These are phyloP conservation scores for Antheraea pernyi DNA, from an alignment of 1,140 invertebrate species.

Conservation along the genomic window DNA sequence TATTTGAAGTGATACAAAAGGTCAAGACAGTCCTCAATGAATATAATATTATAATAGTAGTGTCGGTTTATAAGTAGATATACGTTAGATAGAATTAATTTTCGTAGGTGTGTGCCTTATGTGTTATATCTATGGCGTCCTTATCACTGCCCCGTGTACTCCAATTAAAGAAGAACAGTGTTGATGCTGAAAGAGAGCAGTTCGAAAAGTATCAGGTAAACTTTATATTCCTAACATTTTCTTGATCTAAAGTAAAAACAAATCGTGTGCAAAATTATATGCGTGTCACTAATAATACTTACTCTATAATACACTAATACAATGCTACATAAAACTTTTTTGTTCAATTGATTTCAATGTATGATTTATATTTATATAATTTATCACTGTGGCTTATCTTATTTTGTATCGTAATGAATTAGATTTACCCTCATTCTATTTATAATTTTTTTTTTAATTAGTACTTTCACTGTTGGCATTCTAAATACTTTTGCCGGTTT, in stretches of 20 bases:
- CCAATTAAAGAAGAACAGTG: conserved; percentile 85
- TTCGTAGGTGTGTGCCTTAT: conserved; percentile 53
- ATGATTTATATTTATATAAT: too few species aligned
- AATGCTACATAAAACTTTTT: not conserved
- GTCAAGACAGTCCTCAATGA: not conserved
- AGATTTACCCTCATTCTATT: too few species aligned
- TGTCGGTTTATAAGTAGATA: not conserved
- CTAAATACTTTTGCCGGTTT: too few species aligned
- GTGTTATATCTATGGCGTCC: conserved; percentile 82
- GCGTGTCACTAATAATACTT: too few species aligned
- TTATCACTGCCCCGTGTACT: conserved; percentile 85
- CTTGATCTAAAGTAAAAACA: not conserved
- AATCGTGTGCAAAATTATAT: too few species aligned
- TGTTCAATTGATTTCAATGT: not conserved
- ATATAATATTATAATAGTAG: not conserved
- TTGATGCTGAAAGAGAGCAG: conserved; percentile 86
- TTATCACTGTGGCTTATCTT: too few species aligned
- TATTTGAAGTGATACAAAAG: not conserved
- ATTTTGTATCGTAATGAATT: too few species aligned
- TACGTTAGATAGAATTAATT: conserved; percentile 5
- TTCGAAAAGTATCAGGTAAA: conserved; percentile 89
- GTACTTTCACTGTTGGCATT: too few species aligned
- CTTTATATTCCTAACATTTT: not conserved
- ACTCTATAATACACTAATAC: too few species aligned
- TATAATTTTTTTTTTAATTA: too few species aligned